Evolutionary conservation across 1,140 invertebrate species (phyloP).

Genomic region (Ditylenchus dipsaci): DNA sequence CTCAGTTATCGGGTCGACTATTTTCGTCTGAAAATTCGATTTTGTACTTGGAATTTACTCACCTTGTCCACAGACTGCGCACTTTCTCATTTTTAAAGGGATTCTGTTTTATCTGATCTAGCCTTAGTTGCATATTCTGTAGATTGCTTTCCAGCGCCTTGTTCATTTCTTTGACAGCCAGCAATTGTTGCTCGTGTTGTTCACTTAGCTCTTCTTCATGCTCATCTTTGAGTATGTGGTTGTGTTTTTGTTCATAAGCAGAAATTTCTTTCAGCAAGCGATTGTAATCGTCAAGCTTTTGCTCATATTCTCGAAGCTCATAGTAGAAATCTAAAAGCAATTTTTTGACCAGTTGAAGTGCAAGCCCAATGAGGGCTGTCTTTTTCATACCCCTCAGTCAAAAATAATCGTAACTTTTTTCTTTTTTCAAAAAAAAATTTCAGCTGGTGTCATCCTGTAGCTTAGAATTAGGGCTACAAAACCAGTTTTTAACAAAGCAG

Average conservation of each 20-base stretch:
- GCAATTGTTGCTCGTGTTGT: slow-evolving; percentile 6
- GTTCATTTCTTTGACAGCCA: slow-evolving; percentile 25
- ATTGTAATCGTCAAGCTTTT: slow-evolving; percentile 21
- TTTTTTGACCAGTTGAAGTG: too few relatives aligned
- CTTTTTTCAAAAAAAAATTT: too few relatives aligned
- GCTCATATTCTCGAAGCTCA: slow-evolving; percentile 26
- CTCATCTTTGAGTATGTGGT: slow-evolving; percentile 9
- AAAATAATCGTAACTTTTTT: too few relatives aligned
- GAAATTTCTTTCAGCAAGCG: slow-evolving; percentile 11
- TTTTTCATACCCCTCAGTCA: too few relatives aligned
- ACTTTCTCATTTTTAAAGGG: slow-evolving; percentile 29
- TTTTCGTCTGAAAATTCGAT: too few relatives aligned
- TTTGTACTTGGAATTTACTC: too few relatives aligned
- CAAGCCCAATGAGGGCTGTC: too few relatives aligned
- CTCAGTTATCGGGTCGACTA: too few relatives aligned
- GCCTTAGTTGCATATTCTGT: not conserved
- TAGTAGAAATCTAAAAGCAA: slow-evolving; percentile 13
- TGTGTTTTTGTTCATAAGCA: slow-evolving; percentile 4
- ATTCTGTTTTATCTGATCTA: slow-evolving; percentile 16
- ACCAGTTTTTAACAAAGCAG: too few relatives aligned
- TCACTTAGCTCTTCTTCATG: slow-evolving; percentile 15
- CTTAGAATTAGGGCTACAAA: too few relatives aligned
- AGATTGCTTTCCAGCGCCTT: slow-evolving; percentile 13
- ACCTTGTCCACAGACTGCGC: slow-evolving; percentile 22
- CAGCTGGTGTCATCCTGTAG: too few relatives aligned